Evolutionary conservation across 1,140 invertebrate species (phyloP).

Genomic region (Drosophila tsacasi): DNA sequence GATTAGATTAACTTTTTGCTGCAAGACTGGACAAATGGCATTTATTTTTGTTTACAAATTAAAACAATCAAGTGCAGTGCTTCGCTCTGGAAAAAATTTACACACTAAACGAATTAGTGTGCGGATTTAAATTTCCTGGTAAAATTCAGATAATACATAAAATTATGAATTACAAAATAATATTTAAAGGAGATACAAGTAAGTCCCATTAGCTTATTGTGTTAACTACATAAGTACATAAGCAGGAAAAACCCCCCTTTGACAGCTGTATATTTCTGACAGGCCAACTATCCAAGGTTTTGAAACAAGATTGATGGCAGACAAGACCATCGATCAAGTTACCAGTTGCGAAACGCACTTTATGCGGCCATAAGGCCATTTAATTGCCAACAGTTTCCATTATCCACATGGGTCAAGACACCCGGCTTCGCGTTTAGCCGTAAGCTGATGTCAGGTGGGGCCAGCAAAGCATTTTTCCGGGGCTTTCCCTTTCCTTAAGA

Average conservation of each 20-base stretch:
- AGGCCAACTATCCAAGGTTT: constrained; percentile 2
- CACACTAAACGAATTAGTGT: neutral
- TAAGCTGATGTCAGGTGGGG: constrained; percentile 26
- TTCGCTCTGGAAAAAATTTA: neutral
- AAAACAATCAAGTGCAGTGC: neutral
- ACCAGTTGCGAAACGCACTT: constrained; percentile 26
- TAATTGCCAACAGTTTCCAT: constrained; percentile 42
- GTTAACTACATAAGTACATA: neutral
- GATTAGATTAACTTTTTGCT: constrained; percentile 8
- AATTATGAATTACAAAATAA: neutral
- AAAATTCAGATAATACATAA: neutral
- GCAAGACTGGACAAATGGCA: neutral
- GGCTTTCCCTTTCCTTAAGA: neutral
- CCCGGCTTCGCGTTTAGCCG: constrained; percentile 16
- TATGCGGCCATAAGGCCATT: constrained; percentile 33
- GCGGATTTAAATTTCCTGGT: neutral
- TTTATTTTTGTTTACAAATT: constrained; percentile 4
- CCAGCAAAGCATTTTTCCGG: constrained; percentile 17
- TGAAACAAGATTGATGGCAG: constrained; percentile 20
- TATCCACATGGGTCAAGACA: constrained; percentile 25
- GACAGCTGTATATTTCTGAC: constrained; percentile 5
- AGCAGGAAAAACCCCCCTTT: neutral
- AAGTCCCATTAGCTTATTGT: neutral
- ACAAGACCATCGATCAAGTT: constrained; percentile 30
- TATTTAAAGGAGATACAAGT: neutral